Conservation (phyloP, 37 sponge, comb jelly and placozoan genomes). For the Oopsacas minuta region DNA sequence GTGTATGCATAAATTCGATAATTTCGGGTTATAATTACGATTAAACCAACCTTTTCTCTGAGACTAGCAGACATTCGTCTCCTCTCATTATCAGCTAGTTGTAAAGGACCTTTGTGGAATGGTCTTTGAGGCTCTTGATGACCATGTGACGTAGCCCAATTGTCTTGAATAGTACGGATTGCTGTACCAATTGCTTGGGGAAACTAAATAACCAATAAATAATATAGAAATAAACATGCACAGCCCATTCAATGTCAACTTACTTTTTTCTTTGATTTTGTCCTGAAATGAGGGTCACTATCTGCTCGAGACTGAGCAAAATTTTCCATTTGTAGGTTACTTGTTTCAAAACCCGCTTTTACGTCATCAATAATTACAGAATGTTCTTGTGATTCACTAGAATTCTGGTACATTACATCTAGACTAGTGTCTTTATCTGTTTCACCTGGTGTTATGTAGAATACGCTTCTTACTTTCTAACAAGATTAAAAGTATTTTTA, state of each 20-base stretch:
- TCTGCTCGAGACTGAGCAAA: neutral
- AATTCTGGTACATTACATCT: neutral
- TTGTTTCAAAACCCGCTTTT: too few relatives aligned
- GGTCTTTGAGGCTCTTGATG: neutral
- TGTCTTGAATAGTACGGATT: neutral
- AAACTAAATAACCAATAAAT: neutral
- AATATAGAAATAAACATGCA: too few relatives aligned
- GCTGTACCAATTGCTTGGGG: neutral
- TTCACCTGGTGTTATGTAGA: neutral
- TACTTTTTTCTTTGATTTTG: neutral
- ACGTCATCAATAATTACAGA: neutral
- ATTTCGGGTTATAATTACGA: too few relatives aligned
- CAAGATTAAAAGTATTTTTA: too few relatives aligned
- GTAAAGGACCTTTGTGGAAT: neutral
- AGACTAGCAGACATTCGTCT: neutral
- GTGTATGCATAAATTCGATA: too few relatives aligned
- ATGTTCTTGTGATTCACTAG: neutral
- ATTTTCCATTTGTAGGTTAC: neutral
- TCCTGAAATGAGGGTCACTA: neutral
- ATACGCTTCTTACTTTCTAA: neutral
- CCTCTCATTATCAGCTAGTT: neutral
- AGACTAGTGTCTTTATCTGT: neutral
- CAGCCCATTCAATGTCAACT: too few relatives aligned
- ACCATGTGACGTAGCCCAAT: neutral
- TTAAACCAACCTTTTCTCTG: conserved; percentile 1